A percentile compares a stretch with the other conserved stretches of the same genome.
phyloP scores from a whole-genome alignment of 2,888 invertebrate species.

The Melipona bicolor region DNA sequence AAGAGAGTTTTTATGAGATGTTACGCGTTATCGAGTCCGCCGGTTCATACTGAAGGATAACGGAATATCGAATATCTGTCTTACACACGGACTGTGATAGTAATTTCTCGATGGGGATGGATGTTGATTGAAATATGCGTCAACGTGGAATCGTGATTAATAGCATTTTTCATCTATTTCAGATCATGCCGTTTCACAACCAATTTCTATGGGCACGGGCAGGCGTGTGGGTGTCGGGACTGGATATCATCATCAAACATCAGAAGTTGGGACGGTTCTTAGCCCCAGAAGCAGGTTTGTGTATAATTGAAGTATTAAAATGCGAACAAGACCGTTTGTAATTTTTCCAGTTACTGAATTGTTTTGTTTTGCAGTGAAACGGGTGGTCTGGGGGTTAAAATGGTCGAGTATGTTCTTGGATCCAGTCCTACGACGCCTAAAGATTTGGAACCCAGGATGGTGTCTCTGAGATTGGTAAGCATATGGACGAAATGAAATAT shows the following conservation, averaged over 20 bases:
- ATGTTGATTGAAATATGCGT: not conserved
- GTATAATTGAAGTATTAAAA: not conserved
- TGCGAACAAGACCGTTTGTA: not conserved
- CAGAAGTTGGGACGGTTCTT: constrained; percentile 83
- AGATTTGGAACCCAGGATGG: constrained; percentile 82
- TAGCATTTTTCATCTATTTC: constrained; percentile 74
- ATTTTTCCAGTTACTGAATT: constrained; percentile 16
- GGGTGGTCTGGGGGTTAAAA: constrained; percentile 96
- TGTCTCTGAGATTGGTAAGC: constrained; percentile 82
- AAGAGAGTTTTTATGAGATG: not conserved
- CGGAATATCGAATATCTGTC: not conserved
- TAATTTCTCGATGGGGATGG: constrained; percentile 6
- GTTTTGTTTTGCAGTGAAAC: constrained; percentile 88
- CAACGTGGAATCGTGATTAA: constrained; percentile 14
- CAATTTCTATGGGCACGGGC: constrained; percentile 91
- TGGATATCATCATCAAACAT: constrained; percentile 82
- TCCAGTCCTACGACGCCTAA: constrained; percentile 91
- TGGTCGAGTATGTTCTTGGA: constrained; percentile 99
- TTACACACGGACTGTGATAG: not conserved
- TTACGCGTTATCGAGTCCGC: constrained; percentile 5
- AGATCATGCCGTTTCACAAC: constrained; percentile 89
- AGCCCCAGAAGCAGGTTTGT: constrained; percentile 83
- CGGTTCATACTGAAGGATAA: not conserved
- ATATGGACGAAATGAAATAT: not conserved
- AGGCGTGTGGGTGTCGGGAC: constrained; percentile 88